phyloP scores from a whole-genome alignment of 2,113 vertebrate species.

The Calyptomena viridis region DNA sequence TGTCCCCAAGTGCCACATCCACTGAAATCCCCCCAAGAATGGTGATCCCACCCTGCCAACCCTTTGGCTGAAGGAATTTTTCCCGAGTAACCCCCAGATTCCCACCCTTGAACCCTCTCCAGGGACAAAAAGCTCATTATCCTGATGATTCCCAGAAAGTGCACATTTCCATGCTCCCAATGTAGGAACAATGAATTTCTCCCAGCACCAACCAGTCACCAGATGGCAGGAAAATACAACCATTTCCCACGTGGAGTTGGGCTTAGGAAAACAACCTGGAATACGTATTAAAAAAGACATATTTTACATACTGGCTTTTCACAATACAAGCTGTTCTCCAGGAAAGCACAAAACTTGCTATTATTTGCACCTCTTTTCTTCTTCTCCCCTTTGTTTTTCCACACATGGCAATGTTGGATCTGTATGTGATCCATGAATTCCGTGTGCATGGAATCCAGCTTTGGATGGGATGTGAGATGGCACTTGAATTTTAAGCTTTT shows the following conservation, averaged over 20 bases:
- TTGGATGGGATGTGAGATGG: background rate
- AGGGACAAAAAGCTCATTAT: background rate
- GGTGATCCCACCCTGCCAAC: background rate
- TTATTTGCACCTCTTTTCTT: background rate
- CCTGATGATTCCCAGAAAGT: background rate
- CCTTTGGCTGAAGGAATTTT: background rate
- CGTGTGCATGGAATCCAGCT: background rate
- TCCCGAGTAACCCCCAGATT: background rate
- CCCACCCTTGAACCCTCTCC: background rate
- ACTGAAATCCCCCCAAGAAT: background rate
- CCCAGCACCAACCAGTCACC: background rate
- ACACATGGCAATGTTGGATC: fast-evolving
- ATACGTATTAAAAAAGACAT: background rate
- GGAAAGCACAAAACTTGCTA: background rate
- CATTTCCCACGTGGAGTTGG: background rate
- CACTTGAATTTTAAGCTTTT: background rate
- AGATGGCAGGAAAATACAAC: background rate
- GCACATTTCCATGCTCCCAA: background rate
- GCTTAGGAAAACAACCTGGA: background rate
- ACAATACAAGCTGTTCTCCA: background rate
- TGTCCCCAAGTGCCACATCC: background rate
- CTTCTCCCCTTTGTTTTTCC: background rate
- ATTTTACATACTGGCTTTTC: background rate
- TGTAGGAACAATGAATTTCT: background rate
- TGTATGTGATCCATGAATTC: background rate